phyloP scores from a whole-genome alignment of 2,113 vertebrate genomes.

The Megaptera novaeangliae region DNA sequence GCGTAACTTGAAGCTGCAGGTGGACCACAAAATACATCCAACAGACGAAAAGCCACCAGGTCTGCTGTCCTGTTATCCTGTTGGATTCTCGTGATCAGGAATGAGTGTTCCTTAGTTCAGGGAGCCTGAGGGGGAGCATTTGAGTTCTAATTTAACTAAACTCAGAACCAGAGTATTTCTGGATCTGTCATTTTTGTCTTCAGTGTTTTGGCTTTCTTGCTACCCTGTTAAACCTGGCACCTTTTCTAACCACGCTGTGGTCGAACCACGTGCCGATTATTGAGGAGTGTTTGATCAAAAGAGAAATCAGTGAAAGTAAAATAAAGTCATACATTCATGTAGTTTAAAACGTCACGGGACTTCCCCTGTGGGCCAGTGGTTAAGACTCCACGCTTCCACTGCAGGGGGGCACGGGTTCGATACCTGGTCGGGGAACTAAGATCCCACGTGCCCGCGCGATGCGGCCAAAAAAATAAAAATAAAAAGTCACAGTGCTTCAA shows the following conservation, averaged over 20 bases:
- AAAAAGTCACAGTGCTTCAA: not conserved
- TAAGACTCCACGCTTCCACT: too few species aligned
- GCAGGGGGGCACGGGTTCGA: too few species aligned
- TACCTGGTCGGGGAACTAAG: too few species aligned
- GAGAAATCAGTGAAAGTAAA: not conserved
- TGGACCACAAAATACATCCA: not conserved
- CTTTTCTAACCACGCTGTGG: not conserved
- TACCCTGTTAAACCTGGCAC: not conserved
- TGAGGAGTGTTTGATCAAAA: not conserved
- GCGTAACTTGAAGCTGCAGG: rapidly evolving
- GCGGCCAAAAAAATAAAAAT: too few species aligned
- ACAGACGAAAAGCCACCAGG: not conserved
- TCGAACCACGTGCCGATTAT: not conserved
- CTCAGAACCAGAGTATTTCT: not conserved
- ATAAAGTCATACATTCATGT: not conserved
- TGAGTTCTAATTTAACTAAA: not conserved
- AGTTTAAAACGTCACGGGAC: too few species aligned
- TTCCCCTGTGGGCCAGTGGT: too few species aligned
- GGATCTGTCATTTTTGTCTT: not conserved
- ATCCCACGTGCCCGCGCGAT: too few species aligned
- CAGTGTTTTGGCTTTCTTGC: not conserved
- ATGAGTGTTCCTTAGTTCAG: not conserved
- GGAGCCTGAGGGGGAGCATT: rapidly evolving
- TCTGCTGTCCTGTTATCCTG: rapidly evolving
- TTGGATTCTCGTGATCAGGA: not conserved